Base-by-base conservation (phyloP, 1,140 invertebrate species). In the Drosophila varians region DNA sequence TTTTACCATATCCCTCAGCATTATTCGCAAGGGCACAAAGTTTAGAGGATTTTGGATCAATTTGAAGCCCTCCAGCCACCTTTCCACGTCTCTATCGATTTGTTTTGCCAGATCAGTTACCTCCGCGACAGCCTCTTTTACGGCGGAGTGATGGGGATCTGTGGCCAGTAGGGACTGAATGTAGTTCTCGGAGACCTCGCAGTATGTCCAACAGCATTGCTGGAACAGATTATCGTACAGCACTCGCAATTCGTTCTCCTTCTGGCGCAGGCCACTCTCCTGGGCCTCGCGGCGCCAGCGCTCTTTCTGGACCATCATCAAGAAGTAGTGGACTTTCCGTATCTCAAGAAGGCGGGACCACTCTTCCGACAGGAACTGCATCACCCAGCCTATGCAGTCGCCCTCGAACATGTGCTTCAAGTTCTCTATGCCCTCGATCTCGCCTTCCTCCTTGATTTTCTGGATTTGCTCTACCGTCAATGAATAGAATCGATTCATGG, bases 181-280 rank as follows among this genome's bases (percentile, higher is more conserved):
- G 84, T 95, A 96, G 0, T 92, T 86, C 93, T 94, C 3, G 94
- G 93, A 5, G 92, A 93, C 18, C 92, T 93, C 91, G 93, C 93
- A 54, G 76, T 95, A 93, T 4, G 93, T 91, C 75, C 93, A 92
- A 43, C 77, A 74, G 23, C 28, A 51, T 3, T 74, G 26, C 42
- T 90, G 74, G 56, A 95, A 96, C 49, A 96, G 93, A 91, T 96
- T 94, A 76, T 96, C 94, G 52, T 95, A 93, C 77, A 95, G 93
- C 52, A 92, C 66, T 26, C 94, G 91, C 54, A 93, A 82, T 53
- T 94, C 90, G 65, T 94, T 92, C 79, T 96, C 95, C 25, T 93
- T 91, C 74, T 96, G 94, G 11, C 94, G 82, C 40, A 93, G 84
- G 7, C 95, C 94, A 38, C 93, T 94, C 90, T 95, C 95, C 55